These are phyloP conservation scores for Brachypodius melanocephalos DNA, from an alignment of 2,113 vertebrate genomes.

Conservation along the genomic window DNA sequence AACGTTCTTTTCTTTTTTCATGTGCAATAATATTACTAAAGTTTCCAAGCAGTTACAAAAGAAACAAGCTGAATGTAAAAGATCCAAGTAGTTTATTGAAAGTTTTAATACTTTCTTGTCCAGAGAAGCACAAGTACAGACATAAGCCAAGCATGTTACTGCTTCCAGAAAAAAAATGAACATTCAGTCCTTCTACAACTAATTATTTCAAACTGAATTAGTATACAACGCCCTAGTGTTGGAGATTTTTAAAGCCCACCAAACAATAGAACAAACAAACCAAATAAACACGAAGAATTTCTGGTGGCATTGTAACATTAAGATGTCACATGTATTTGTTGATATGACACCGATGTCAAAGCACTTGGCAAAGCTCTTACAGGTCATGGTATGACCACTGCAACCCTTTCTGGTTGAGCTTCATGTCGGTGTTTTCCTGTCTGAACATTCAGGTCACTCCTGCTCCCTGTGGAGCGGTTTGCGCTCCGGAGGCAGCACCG, in stretches of 20 bases:
- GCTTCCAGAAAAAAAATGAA: background rate
- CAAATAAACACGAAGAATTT: background rate
- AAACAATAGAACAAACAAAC: background rate
- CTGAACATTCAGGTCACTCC: background rate
- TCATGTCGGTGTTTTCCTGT: background rate
- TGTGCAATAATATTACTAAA: background rate
- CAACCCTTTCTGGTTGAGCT: background rate
- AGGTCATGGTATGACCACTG: background rate
- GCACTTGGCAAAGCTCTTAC: background rate
- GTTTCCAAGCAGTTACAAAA: background rate
- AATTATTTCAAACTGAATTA: background rate
- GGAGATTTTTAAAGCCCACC: background rate
- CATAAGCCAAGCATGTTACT: background rate
- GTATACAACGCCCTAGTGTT: background rate
- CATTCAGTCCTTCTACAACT: background rate
- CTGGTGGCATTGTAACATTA: background rate
- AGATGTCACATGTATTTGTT: background rate
- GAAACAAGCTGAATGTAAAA: background rate
- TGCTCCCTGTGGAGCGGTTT: conserved; percentile 43
- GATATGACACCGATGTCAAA: background rate
- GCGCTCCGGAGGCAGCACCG: conserved; percentile 68
- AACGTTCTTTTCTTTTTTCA: background rate
- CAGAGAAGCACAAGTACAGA: background rate
- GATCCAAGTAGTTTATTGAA: background rate
- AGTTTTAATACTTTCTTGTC: background rate